Conservation (phyloP, 2,113 vertebrate genomes). For the Raphicerus campestris region DNA sequence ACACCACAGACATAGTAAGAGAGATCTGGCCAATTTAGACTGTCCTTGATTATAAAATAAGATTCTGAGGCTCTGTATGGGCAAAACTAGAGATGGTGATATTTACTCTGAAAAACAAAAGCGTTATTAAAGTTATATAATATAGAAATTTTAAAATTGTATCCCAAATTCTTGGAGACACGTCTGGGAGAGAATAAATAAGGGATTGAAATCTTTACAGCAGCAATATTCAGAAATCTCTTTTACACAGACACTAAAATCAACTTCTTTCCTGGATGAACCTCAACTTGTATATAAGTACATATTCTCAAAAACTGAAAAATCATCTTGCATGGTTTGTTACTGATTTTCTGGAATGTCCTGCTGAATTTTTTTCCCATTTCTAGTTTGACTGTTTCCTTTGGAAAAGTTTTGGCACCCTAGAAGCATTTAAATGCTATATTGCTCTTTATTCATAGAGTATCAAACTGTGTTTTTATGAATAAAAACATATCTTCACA, state of each 20-base stretch:
- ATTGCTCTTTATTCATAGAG: neutral
- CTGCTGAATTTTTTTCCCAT: neutral
- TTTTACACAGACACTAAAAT: neutral
- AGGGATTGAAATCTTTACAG: neutral
- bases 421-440: neutral
- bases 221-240: neutral
- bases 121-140: neutral
- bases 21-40: neutral
- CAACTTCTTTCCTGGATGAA: neutral
- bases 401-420: neutral
- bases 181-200: neutral
- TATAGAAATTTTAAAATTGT: neutral
- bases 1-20: neutral
- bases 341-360: neutral
- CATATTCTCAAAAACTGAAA: neutral
- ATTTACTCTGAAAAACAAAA: neutral
- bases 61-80: constrained; percentile 9
- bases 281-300: neutral
- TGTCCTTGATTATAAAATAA: constrained; percentile 18
- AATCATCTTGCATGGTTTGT: neutral
- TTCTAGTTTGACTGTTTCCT: constrained; percentile 3
- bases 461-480: neutral
- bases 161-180: neutral
- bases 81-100: constrained; percentile 16
- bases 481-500: neutral